Percentiles rank a stretch among this genome's conserved stretches.
Conservation (phyloP, 2,113 vertebrate genomes). For the Alligator mississippiensis region DNA sequence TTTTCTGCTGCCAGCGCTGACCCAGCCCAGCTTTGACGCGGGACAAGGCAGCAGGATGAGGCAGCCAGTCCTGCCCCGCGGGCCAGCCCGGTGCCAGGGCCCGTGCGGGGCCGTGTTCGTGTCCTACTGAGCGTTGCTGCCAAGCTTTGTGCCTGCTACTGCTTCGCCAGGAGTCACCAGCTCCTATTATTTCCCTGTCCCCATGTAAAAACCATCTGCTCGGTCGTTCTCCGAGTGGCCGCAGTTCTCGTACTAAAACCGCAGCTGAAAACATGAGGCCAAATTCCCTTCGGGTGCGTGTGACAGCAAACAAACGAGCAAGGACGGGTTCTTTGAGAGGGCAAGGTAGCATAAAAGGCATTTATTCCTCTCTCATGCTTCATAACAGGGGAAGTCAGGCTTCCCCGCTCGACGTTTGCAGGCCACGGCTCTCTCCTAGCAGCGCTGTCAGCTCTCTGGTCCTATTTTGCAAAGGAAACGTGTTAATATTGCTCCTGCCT, state of each 20-base stretch:
- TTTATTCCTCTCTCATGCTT: background rate
- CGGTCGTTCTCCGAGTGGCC: fast-evolving
- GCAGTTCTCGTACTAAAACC: background rate
- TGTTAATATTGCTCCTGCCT: background rate
- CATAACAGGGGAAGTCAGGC: background rate
- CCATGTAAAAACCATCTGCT: background rate
- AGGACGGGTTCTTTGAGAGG: background rate
- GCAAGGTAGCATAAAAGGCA: background rate
- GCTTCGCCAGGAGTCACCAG: background rate
- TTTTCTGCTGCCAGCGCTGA: background rate
- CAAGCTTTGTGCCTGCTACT: background rate
- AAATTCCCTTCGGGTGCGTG: background rate
- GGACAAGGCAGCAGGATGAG: background rate
- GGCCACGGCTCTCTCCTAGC: background rate
- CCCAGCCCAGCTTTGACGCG: background rate
- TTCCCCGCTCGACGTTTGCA: background rate
- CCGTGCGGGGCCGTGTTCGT: too few species aligned
- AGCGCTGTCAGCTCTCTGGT: background rate
- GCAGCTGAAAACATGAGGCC: background rate
- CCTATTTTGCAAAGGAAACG: background rate
- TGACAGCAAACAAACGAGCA: background rate
- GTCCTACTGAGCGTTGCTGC: too few species aligned
- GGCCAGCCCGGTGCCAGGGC: background rate
- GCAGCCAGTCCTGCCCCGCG: background rate
- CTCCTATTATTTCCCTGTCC: background rate